Percentiles rank a stretch among this genome's conserved stretches.
Evolutionary conservation across 2,888 invertebrate species (phyloP).

Genomic region (Automeris io): DNA sequence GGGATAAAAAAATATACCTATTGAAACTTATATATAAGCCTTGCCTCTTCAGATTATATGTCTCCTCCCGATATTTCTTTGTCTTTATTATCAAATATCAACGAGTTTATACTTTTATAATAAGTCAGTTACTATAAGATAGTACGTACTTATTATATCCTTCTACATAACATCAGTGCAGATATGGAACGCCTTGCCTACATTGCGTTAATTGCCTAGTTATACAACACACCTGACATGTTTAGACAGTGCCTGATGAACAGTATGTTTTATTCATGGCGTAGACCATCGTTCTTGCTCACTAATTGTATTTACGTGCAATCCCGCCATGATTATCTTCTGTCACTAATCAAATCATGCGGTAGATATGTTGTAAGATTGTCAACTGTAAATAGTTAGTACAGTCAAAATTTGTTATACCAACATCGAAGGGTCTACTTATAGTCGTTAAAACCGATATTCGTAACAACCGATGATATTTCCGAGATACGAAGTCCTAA

Average conservation of each 20-base stretch:
- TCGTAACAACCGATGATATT: too few species aligned
- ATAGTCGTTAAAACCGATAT: too few species aligned
- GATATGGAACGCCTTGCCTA: constrained; percentile 8
- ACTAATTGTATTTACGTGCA: constrained; percentile 60
- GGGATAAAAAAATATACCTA: too few species aligned
- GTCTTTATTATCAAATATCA: too few species aligned
- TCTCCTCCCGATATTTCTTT: too few species aligned
- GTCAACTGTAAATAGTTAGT: background rate
- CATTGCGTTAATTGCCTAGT: constrained; percentile 14
- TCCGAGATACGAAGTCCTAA: too few species aligned
- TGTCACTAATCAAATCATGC: constrained; percentile 52
- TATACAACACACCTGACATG: constrained; percentile 10
- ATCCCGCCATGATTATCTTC: constrained; percentile 58
- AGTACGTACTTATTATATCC: background rate
- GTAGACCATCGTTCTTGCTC: constrained; percentile 29
- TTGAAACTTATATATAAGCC: too few species aligned
- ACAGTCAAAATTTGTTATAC: too few species aligned
- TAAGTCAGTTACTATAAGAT: too few species aligned
- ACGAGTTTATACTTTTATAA: too few species aligned
- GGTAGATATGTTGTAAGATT: constrained; percentile 20
- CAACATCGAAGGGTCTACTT: too few species aligned
- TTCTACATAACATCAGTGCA: background rate
- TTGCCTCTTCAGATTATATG: too few species aligned
- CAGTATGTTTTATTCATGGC: constrained; percentile 16
- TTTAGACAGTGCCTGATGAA: constrained; percentile 2